Percentiles rank a stretch among this genome's conserved stretches.
phyloP scores from a whole-genome alignment of 2,888 invertebrate genomes.

The Boloria selene region DNA sequence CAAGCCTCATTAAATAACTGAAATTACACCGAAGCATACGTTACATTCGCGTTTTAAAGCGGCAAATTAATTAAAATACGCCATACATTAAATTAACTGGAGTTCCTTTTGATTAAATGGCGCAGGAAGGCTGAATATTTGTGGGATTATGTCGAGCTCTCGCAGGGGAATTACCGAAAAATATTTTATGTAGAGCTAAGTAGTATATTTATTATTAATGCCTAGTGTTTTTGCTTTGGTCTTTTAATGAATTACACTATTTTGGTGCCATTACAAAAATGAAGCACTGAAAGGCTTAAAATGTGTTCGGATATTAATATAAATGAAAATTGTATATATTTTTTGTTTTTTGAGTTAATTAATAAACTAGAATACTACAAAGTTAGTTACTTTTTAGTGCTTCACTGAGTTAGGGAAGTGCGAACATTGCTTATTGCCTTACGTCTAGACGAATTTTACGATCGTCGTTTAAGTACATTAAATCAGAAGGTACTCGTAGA shows the following conservation, averaged over 20 bases:
- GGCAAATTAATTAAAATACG: conserved; percentile 46
- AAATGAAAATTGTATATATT: too few relatives aligned
- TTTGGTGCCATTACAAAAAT: too few relatives aligned
- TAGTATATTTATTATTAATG: not conserved
- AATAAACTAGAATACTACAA: too few relatives aligned
- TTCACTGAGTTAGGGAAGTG: not conserved
- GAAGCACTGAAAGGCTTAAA: too few relatives aligned
- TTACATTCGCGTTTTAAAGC: conserved; percentile 37
- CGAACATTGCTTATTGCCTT: conserved; percentile 13
- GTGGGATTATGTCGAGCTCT: conserved; percentile 25
- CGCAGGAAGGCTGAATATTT: conserved; percentile 31
- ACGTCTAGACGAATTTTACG: conserved; percentile 21
- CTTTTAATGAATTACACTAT: not conserved
- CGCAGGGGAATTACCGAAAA: not conserved
- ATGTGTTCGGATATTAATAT: too few relatives aligned
- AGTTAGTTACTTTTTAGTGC: not conserved
- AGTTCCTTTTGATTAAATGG: conserved; percentile 40
- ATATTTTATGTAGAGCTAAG: not conserved
- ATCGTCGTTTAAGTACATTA: conserved; percentile 8
- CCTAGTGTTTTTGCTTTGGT: not conserved
- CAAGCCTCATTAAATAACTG: conserved; percentile 21
- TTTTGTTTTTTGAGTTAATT: too few relatives aligned
- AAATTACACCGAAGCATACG: conserved; percentile 16
- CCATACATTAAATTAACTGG: conserved; percentile 43
- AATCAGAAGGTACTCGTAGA: not conserved